These are phyloP conservation scores for Poecilus cupreus DNA, from an alignment of 2,888 invertebrate species.

Conservation along the genomic window DNA sequence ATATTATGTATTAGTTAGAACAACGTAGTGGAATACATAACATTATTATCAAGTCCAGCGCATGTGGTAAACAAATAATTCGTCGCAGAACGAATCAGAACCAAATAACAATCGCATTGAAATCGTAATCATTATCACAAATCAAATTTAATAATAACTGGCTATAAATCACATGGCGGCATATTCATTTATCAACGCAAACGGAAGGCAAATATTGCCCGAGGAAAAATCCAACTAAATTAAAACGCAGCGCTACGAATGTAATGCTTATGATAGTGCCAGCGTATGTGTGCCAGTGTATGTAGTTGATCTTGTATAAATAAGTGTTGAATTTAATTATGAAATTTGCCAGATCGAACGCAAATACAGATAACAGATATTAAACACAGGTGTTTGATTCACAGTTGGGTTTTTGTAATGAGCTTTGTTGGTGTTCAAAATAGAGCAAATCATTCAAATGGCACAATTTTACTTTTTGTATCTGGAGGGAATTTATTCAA, in stretches of 20 bases:
- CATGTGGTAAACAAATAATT: constrained; percentile 40
- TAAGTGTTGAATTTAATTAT: constrained; percentile 47
- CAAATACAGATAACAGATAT: constrained; percentile 44
- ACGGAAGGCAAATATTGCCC: constrained; percentile 44
- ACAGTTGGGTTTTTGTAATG: constrained; percentile 13
- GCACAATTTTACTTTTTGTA: too few relatives aligned
- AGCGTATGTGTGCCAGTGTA: constrained; percentile 1
- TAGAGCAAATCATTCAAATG: neutral
- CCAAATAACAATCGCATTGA: constrained; percentile 25
- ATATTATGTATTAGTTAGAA: neutral
- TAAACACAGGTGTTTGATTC: constrained; percentile 48
- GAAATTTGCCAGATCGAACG: constrained; percentile 34
- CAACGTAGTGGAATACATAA: neutral
- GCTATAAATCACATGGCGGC: constrained; percentile 44
- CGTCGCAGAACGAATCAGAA: neutral
- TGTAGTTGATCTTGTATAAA: constrained; percentile 41
- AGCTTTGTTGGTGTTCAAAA: neutral
- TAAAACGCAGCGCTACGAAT: neutral
- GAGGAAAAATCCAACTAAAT: constrained; percentile 38
- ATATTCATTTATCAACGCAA: constrained; percentile 40
- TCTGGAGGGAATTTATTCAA: too few relatives aligned
- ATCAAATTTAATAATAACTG: constrained; percentile 55
- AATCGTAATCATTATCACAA: constrained; percentile 51
- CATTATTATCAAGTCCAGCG: constrained; percentile 5
- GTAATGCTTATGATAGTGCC: neutral